phyloP scores from a whole-genome alignment of 2,113 vertebrate species.

The Thamnaconus septentrionalis region DNA sequence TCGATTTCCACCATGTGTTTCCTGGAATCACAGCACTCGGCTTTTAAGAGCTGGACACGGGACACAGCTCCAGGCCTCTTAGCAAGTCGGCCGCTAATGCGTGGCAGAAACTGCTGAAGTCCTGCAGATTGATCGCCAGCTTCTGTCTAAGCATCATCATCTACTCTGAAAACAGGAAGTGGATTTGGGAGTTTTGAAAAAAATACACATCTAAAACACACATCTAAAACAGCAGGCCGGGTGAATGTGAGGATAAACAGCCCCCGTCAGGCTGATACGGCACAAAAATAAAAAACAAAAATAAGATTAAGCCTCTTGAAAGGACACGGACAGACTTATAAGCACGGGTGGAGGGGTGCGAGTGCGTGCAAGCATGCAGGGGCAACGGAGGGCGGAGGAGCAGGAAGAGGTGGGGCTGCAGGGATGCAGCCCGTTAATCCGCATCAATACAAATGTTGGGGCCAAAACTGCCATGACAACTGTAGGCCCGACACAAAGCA shows the following conservation, averaged over 20 bases:
- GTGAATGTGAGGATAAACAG: conserved; percentile 17
- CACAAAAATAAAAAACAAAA: no score
- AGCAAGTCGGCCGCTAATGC: no score
- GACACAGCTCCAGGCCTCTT: not conserved
- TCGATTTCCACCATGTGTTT: conserved; percentile 53
- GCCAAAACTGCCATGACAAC: conserved; percentile 67
- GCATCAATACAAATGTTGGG: conserved; percentile 54
- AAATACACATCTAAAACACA: not conserved
- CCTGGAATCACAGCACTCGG: conserved; percentile 45
- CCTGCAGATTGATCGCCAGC: not conserved
- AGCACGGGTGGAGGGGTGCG: conserved; percentile 8
- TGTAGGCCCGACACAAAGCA: conserved; percentile 40
- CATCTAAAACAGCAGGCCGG: not conserved
- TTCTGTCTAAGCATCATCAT: no score
- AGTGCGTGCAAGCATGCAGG: conserved; percentile 17
- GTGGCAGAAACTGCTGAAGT: no score
- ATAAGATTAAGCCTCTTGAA: not conserved
- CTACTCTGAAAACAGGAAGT: no score
- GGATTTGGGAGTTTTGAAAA: not conserved
- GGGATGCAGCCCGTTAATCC: conserved; percentile 48
- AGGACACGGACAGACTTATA: not conserved
- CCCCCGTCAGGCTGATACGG: no score
- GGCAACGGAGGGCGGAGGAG: conserved; percentile 3
- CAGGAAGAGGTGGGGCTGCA: conserved; percentile 18
- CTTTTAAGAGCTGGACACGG: conserved; percentile 10